Conservation (phyloP, 2,888 invertebrate species). For the Plagiodera versicolora region DNA sequence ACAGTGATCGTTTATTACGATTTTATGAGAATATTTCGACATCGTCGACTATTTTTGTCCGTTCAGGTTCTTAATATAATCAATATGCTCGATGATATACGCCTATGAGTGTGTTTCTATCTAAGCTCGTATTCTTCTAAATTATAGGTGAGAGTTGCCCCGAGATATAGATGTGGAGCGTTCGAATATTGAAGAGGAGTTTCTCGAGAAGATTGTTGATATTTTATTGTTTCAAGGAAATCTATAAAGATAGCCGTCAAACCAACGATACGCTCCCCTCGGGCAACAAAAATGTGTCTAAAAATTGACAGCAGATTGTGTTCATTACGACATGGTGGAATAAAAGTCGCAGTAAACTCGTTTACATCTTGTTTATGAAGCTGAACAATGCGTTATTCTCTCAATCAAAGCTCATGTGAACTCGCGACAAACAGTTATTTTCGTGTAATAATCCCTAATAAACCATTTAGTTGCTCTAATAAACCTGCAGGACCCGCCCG, state of each 20-base stretch:
- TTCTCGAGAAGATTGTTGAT: neutral
- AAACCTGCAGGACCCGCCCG: slow-evolving; percentile 16
- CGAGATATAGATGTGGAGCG: neutral
- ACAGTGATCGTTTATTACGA: no score
- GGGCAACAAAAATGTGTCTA: neutral
- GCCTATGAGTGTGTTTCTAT: neutral
- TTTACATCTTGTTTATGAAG: neutral
- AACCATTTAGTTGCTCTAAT: slow-evolving; percentile 23
- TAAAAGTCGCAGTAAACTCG: no score
- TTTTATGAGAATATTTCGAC: no score
- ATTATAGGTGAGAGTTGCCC: neutral
- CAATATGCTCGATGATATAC: no score
- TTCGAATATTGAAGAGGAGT: neutral
- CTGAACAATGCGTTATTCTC: neutral
- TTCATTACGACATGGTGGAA: no score
- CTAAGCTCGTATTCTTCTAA: neutral
- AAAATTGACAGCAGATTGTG: no score
- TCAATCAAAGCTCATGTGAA: neutral
- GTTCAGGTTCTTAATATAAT: no score
- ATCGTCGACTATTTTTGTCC: no score
- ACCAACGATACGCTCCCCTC: neutral
- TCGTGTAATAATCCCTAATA: slow-evolving; percentile 16
- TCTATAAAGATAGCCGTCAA: neutral
- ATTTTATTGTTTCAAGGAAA: neutral
- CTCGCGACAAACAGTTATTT: neutral